Base-by-base conservation (phyloP, 2,888 invertebrate species). In the Byasa hedistus region DNA sequence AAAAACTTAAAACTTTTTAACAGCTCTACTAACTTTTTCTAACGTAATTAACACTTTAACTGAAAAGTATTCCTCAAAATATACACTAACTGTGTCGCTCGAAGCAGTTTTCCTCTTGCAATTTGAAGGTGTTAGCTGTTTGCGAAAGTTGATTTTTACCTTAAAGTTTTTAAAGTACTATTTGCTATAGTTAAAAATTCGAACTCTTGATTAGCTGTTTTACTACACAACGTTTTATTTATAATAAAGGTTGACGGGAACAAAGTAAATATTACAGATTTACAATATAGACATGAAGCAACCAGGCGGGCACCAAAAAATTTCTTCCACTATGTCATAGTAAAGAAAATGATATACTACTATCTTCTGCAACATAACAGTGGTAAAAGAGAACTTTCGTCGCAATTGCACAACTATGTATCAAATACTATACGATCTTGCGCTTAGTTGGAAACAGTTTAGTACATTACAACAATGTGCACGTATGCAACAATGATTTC, bases 391-490 rank as follows among this genome's bases (percentile, higher is more conserved):
- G 17, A 36, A 36, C 32, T 5, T 17, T 36, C 54, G 54, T 52
- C 52, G 36, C 61, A 61, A 61, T 61, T 61, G 54, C 54, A 51
- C 36, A 54, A 61, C 61, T 23, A 61, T 54, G 61, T 61, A 36
- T 48, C 36, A 60, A 60, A 60, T 27, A 52, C 27, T 52, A n/a
- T 61, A 36, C 52, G 52, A 52, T 61, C 52, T 61, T 52, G 3
- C 39, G 52, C 32, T 61, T 52, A 61, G 61, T 61, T 52, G 32
- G 5, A 61, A 61, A 61, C 52, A 61, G 52, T 52, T 61, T 36
- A 12, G 52, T 12, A 22, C 12, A n/a, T 2, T 54, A 48, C 48
- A 48, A 48, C 48, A 48, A 48, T 48, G 48, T 48, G 19, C 10
- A 1, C 32, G 8, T 48, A 5, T 48, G 48, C 48, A 48, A 48